phyloP scores from a whole-genome alignment of 2,797 vertebrate genomes.

The Neosalanx taihuensis region DNA sequence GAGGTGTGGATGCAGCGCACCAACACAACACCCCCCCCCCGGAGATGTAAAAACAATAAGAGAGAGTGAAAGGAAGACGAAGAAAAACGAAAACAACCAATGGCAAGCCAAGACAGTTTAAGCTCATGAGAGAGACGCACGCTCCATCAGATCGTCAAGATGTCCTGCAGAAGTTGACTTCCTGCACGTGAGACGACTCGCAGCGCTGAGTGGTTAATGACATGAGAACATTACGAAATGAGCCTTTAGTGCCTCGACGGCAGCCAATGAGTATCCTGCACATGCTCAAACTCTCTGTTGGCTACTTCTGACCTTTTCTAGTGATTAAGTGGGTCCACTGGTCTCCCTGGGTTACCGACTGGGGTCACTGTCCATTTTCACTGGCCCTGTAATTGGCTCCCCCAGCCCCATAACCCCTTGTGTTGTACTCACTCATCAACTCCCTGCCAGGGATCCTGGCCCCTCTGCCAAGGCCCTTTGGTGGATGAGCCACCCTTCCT shows the following conservation, averaged over 20 bases:
- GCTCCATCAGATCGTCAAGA: background rate
- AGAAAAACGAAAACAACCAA: conserved; percentile 16
- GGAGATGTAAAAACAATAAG: conserved; percentile 27
- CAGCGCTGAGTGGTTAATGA: too few species aligned
- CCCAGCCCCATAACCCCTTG: background rate
- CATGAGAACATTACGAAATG: too few species aligned
- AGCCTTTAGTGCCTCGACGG: background rate
- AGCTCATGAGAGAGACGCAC: conserved; percentile 5
- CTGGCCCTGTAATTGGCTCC: conserved; percentile 45
- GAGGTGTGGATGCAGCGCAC: conserved; percentile 63
- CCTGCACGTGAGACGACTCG: too few species aligned
- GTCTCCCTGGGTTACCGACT: conserved; percentile 28
- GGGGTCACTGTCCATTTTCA: conserved; percentile 20
- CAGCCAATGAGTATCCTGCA: background rate
- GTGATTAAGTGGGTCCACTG: conserved; percentile 36
- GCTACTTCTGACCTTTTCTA: conserved; percentile 54
- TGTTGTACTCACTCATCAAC: conserved; percentile 44
- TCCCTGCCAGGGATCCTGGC: conserved; percentile 26
- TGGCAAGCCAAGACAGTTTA: conserved; percentile 28
- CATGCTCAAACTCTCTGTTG: conserved; percentile 26
- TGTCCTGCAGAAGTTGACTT: too few species aligned
- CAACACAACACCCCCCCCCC: conserved; percentile 60
- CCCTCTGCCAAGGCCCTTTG: conserved; percentile 41
- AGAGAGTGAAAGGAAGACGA: conserved; percentile 4
- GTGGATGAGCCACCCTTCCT: conserved; percentile 44